A percentile compares a stretch with the other conserved stretches of the same genome.
phyloP scores from a whole-genome alignment of 2,113 vertebrate genomes.

The Illadopsis cleaveri region DNA sequence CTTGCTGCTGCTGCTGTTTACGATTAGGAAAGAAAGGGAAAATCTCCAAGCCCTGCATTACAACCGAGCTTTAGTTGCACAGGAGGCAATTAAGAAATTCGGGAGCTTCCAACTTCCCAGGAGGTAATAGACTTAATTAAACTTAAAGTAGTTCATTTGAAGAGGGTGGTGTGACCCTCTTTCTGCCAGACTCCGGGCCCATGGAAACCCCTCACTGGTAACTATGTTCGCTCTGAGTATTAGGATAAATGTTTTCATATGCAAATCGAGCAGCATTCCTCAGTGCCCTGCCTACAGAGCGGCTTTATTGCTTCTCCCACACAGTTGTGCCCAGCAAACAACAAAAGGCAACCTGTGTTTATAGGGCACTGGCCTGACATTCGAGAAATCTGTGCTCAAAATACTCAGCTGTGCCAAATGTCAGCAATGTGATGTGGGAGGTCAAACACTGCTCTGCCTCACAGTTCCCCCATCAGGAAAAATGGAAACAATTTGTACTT shows the following conservation, averaged over 20 bases:
- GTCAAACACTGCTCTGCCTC: constrained; percentile 31
- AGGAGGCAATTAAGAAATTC: constrained; percentile 54
- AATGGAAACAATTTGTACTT: constrained; percentile 33
- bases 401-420: constrained; percentile 29
- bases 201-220: constrained; percentile 13
- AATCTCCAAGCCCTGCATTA: not conserved
- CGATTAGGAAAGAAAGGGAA: not conserved
- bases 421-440: constrained; percentile 48
- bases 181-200: constrained; percentile 19
- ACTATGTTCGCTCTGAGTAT: constrained; percentile 8
- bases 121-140: constrained; percentile 63
- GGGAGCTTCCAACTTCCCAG: constrained; percentile 53
- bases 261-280: constrained; percentile 38
- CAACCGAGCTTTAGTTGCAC: constrained; percentile 9
- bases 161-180: constrained; percentile 6
- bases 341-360: constrained; percentile 61
- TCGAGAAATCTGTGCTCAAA: constrained; percentile 34
- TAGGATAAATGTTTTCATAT: constrained; percentile 59
- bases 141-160: constrained; percentile 53
- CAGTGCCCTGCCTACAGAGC: not conserved
- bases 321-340: constrained; percentile 19
- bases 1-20: constrained; percentile 29
- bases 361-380: constrained; percentile 48
- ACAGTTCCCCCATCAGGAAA: constrained; percentile 18
- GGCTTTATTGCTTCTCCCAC: constrained; percentile 33